Conservation (phyloP, 2,797 vertebrate genomes). For the Notolabrus celidotus region DNA sequence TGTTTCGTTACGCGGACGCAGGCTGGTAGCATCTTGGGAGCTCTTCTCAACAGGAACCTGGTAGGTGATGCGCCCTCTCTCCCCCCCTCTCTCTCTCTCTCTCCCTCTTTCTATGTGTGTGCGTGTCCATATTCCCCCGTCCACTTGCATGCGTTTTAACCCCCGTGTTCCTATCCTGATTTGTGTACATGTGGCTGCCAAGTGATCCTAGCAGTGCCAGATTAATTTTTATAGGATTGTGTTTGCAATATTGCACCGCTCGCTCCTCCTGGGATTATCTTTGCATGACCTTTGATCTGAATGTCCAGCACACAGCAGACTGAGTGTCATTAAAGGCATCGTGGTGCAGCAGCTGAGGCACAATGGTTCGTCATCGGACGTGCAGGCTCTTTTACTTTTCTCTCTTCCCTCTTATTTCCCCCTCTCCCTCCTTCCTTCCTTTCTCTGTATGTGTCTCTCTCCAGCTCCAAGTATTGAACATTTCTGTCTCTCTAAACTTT, state of each 20-base stretch:
- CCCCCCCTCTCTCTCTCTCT: neutral
- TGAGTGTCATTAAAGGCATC: slow-evolving; percentile 74
- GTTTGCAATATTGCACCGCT: slow-evolving; percentile 78
- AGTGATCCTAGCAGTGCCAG: slow-evolving; percentile 84
- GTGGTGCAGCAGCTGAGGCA: slow-evolving; percentile 67
- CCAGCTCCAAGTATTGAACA: slow-evolving; percentile 82
- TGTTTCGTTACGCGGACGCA: slow-evolving; percentile 91
- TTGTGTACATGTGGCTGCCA: slow-evolving; percentile 76
- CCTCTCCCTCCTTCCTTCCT: slow-evolving; percentile 56
- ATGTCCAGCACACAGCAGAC: slow-evolving; percentile 84
- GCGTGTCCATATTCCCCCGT: slow-evolving; percentile 3
- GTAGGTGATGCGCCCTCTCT: slow-evolving; percentile 88
- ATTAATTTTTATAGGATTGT: slow-evolving; percentile 87
- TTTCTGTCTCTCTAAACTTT: slow-evolving; percentile 88
- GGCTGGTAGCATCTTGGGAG: slow-evolving; percentile 91
- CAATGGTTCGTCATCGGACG: slow-evolving; percentile 74
- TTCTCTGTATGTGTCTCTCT: slow-evolving; percentile 51
- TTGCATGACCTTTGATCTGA: slow-evolving; percentile 93
- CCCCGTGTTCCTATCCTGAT: slow-evolving; percentile 51
- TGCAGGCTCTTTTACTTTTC: slow-evolving; percentile 40
- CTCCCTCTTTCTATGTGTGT: slow-evolving; percentile 58
- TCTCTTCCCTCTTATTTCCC: slow-evolving; percentile 40
- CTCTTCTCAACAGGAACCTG: slow-evolving; percentile 88
- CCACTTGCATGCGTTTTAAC: slow-evolving; percentile 59
- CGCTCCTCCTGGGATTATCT: slow-evolving; percentile 78